Base-by-base conservation (phyloP, 2,113 vertebrate genomes). In the Tenebrosternarchus preto region DNA sequence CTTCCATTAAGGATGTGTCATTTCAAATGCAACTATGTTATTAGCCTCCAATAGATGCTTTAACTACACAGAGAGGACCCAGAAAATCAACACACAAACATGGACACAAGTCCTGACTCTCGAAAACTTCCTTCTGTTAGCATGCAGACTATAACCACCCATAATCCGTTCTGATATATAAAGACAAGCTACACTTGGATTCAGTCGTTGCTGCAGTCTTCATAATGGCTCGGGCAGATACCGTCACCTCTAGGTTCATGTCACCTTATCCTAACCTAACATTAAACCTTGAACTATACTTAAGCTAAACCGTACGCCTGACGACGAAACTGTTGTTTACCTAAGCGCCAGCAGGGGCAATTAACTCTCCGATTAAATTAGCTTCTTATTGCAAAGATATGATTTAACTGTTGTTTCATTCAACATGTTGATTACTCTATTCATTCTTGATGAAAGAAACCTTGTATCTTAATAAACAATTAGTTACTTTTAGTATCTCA, bases 251-350 rank as follows among this genome's bases (percentile, higher is more conserved):
- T 56, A 73, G 46, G 39, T 80, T 50, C 68, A 66, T 67, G 66
- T 73, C 68, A 64, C 56, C 57, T 53, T 55, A 33, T 43, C 16
- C 19, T 2, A 66, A 66, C 70, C 78, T 73, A 56, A 63, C 70
- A 80, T 80, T 80, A 80, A 24, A 80, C 29, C 70, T 43, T 63
- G 67, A 60, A 56, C 70, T 80, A 72, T 73, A 73, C 60, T 80
- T 80, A 80, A 73, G 60, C 29, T 43, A 73, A 80, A 73, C 56
- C 46, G 16, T 43, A 43, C 78, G 66, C 78, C 46, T 63, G 78
- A 73, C 60, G 39, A 50, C 19, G 20, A 80, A 80, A 74, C 39
- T 67, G 70, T 60, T 80, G 70, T 80, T 80, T 80, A 80, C 70
- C 8, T 29, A 56, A 50, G 20, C 8, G 8, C 29, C 46, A 43